Evolutionary conservation across 2,888 invertebrate genomes (phyloP).

Genomic region (Tenthredo livida): DNA sequence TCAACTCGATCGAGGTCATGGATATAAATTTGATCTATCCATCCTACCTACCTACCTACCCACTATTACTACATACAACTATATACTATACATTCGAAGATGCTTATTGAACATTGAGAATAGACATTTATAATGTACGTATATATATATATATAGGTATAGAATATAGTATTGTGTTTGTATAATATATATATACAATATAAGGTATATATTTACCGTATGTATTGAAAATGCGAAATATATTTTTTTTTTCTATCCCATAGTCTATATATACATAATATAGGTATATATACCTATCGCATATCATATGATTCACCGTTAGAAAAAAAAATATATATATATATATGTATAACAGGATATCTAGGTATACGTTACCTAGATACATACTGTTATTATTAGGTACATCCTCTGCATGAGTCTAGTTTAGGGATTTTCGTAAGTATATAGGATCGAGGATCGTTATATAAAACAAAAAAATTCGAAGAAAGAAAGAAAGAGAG

Average conservation of each 20-base stretch:
- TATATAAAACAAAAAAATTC: no score
- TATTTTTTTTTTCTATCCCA: not conserved
- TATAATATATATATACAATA: not conserved
- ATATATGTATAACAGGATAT: not conserved
- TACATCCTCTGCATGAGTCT: not conserved
- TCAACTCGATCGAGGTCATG: constrained; percentile 30
- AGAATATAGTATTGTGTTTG: not conserved
- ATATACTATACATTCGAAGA: not conserved
- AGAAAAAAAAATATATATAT: not conserved
- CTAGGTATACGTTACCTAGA: not conserved
- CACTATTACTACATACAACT: not conserved
- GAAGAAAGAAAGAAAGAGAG: no score
- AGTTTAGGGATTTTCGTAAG: not conserved
- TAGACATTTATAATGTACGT: no score
- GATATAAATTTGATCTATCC: constrained; percentile 22
- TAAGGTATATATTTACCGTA: not conserved
- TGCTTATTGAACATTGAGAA: not conserved
- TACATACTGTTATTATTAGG: no score
- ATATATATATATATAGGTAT: not conserved
- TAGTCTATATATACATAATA: not conserved
- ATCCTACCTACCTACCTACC: not conserved
- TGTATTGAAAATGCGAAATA: not conserved
- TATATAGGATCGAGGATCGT: no score
- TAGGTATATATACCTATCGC: no score
- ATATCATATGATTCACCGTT: not conserved